Base-by-base conservation (phyloP, 2,888 invertebrate species). In the Amiota communis region DNA sequence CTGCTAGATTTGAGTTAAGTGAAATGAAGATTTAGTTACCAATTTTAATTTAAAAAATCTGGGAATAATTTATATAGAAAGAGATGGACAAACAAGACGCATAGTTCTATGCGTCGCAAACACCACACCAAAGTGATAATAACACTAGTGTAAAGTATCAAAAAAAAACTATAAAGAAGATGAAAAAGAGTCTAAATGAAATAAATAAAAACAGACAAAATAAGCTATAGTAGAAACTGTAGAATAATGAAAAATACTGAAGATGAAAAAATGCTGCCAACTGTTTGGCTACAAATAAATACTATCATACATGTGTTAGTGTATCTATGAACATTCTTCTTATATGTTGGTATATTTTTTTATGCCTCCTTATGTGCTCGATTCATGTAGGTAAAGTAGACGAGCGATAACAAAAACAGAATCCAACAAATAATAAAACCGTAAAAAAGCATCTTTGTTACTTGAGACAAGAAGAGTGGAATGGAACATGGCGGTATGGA, bases 201-300 rank as follows among this genome's bases (percentile, higher is more conserved):
- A 82, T 78, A 81, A 73, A 81, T 80, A 84, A 81, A 83, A 80
- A 78, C 80, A 80, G 74, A 77, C 78, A 80, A 63, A 69, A 20
- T 12, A 56, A 36, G 47, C 8, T 51, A 61, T 13, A 61, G 23
- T 57, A n/a, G 36, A 36, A 15, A 53, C 13, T 15, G 17, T n/a
- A 47, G 51, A 61, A 51, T 2, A 51, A 51, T 51, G 12, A 17
- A 20, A 59, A 17, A 59, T 53, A n/a, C 53, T 20, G 63, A 17
- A 70, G 46, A 17, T 51, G 61, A 15, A 59, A 49, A 36, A 57
- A 11, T 57, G 67, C 68, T 68, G 36, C 79, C 83, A 84, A 83
- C 79, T 83, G 84, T 78, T 63, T 84, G 83, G 81, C n/a, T 80
- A 84, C 83, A 84, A 83, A 83, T 81, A 83, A 76, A 75, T 74